These are phyloP conservation scores for Xyliphius kryptos DNA, from an alignment of 2,113 vertebrate species.

Conservation along the genomic window DNA sequence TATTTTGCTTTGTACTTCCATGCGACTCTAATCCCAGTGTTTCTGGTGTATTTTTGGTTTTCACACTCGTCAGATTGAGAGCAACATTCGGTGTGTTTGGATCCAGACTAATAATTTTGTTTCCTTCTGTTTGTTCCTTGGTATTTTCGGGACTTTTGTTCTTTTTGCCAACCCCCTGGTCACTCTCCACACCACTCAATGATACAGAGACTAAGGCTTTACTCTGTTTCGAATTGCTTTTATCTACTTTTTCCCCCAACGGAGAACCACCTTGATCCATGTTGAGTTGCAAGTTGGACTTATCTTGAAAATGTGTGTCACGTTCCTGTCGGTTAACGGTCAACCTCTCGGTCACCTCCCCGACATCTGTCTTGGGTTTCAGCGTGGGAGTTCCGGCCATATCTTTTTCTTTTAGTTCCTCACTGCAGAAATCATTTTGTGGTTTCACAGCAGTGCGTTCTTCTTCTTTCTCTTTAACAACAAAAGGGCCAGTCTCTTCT, in stretches of 20 bases:
- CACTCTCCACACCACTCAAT: neutral
- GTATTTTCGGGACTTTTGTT: neutral
- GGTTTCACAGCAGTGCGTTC: no score
- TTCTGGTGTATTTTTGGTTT: conserved; percentile 30
- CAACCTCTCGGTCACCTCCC: conserved; percentile 35
- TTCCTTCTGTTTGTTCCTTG: conserved; percentile 3
- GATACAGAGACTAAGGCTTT: neutral
- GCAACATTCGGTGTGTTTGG: neutral
- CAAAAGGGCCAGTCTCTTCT: no score
- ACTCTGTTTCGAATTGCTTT: conserved; percentile 21
- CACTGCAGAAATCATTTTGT: conserved; percentile 10
- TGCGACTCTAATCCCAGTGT: conserved; percentile 15
- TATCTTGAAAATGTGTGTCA: conserved; percentile 33
- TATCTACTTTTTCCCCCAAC: conserved; percentile 13
- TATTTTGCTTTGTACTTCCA: conserved; percentile 20
- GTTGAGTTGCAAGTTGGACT: neutral
- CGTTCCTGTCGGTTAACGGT: conserved; percentile 29
- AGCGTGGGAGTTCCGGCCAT: neutral
- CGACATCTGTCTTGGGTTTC: conserved; percentile 14
- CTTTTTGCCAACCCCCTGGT: conserved; percentile 3
- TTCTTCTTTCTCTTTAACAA: no score
- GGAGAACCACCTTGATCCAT: neutral
- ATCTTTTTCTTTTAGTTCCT: neutral
- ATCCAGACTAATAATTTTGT: conserved; percentile 1
- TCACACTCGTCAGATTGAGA: neutral